A percentile compares a stretch with the other conserved stretches of the same genome.
These are phyloP conservation scores for Patiria miniata DNA, from an alignment of 35 echinoderm and acorn worm species.

Conservation along the genomic window DNA sequence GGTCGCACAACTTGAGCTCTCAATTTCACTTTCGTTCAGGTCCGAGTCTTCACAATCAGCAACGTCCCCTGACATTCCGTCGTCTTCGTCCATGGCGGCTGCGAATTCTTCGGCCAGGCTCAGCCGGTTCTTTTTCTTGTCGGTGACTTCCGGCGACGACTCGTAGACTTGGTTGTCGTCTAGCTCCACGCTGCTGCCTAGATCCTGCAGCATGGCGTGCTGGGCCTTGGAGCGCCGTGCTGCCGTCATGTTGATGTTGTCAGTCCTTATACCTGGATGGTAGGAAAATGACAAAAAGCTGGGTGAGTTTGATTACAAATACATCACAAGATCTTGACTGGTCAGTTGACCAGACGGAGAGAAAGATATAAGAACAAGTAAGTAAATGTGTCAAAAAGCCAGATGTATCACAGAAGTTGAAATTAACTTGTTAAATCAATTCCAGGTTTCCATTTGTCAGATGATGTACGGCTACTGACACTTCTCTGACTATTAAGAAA, in stretches of 20 bases:
- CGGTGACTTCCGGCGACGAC: slow-evolving; percentile 52
- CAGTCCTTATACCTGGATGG: slow-evolving; percentile 15
- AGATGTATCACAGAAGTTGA: background rate
- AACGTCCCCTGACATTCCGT: slow-evolving; percentile 53
- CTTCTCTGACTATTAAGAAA: too few species aligned
- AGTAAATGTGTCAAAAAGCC: background rate
- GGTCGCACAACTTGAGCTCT: slow-evolving; percentile 72
- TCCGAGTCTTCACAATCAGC: slow-evolving; percentile 50
- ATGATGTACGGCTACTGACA: too few species aligned
- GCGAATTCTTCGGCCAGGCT: slow-evolving; percentile 96
- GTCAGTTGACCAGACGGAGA: background rate
- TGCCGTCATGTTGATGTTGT: slow-evolving; percentile 26
- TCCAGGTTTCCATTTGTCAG: too few species aligned
- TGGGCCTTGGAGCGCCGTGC: slow-evolving; percentile 20
- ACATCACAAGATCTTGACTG: slow-evolving; percentile 1
- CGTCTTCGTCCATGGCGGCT: slow-evolving; percentile 72
- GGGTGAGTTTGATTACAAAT: background rate
- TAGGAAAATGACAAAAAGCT: slow-evolving; percentile 17
- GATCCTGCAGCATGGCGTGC: slow-evolving; percentile 76
- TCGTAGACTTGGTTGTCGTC: slow-evolving; percentile 73
- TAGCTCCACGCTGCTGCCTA: slow-evolving; percentile 88
- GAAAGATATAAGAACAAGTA: background rate
- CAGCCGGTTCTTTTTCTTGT: slow-evolving; percentile 67
- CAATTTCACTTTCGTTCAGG: slow-evolving; percentile 68
- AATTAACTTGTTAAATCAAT: background rate